Percentiles rank a stretch among this genome's conserved stretches.
Conservation (phyloP, 1,140 invertebrate genomes). For the Euura saliciscinereae region DNA sequence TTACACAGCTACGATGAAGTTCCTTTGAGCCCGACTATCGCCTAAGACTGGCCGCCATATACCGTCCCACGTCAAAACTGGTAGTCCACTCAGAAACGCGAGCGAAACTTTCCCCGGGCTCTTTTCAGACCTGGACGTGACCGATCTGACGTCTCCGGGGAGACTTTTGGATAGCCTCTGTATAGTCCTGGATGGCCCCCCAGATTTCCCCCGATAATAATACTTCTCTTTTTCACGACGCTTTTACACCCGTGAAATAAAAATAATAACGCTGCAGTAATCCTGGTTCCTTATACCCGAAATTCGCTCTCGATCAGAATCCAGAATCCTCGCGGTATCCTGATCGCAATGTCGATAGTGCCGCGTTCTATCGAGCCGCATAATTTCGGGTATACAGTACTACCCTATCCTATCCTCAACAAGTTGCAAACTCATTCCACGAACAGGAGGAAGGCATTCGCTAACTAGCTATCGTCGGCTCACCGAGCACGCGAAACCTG, state of each 20-base stretch:
- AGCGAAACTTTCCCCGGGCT: conserved; percentile 46
- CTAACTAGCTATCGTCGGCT: conserved; percentile 9
- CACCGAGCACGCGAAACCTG: conserved; percentile 8
- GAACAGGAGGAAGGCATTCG: background rate
- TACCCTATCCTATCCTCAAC: background rate
- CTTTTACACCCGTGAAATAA: background rate
- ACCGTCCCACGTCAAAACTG: conserved; percentile 10
- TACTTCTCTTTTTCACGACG: conserved; percentile 53
- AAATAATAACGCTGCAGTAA: no score
- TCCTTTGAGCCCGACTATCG: background rate
- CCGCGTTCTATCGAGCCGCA: no score
- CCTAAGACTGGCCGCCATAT: background rate
- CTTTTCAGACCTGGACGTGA: conserved; percentile 52
- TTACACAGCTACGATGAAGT: background rate
- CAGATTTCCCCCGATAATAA: conserved; percentile 61
- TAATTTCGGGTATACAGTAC: no score
- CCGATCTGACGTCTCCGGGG: conserved; percentile 55
- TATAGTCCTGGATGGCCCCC: conserved; percentile 18
- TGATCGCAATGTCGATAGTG: no score
- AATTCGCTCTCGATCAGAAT: no score
- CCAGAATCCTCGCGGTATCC: no score
- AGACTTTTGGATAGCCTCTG: conserved; percentile 1
- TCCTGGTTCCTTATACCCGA: no score
- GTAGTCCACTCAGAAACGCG: conserved; percentile 18
- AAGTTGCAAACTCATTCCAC: conserved; percentile 5